Percentiles rank a stretch among this genome's conserved stretches.
Conservation (phyloP, 2,888 invertebrate species). For the Aleiodes testaceus region DNA sequence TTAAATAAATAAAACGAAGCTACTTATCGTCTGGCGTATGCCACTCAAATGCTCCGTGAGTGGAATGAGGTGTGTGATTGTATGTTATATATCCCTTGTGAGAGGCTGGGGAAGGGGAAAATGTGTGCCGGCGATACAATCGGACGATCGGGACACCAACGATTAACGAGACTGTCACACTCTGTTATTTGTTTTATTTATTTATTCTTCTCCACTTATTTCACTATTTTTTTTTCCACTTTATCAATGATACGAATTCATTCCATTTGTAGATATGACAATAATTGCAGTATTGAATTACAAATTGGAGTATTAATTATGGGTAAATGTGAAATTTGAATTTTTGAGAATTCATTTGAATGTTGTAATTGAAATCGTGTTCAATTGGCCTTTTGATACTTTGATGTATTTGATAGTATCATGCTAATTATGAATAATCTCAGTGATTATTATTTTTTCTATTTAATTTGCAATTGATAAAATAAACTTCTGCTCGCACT, state of each 20-base stretch:
- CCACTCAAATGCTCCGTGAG: slow-evolving; percentile 48
- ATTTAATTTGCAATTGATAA: too few species aligned
- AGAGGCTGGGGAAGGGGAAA: background rate
- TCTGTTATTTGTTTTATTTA: slow-evolving; percentile 33
- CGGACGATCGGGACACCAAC: slow-evolving; percentile 35
- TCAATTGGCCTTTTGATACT: too few species aligned
- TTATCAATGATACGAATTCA: slow-evolving; percentile 28
- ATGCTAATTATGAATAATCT: too few species aligned
- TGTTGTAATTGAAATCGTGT: too few species aligned
- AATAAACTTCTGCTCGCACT: too few species aligned
- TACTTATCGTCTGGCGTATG: slow-evolving; percentile 51
- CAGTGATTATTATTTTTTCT: too few species aligned
- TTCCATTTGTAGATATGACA: slow-evolving; percentile 36
- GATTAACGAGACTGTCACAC: slow-evolving; percentile 43
- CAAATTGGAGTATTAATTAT: slow-evolving; percentile 6
- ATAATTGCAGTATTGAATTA: slow-evolving; percentile 38
- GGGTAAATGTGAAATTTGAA: background rate
- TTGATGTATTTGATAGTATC: too few species aligned
- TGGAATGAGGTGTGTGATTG: slow-evolving; percentile 23
- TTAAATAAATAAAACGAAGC: slow-evolving; percentile 44
- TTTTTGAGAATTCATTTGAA: slow-evolving; percentile 10
- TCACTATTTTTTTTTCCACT: slow-evolving; percentile 7
- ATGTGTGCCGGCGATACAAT: slow-evolving; percentile 38
- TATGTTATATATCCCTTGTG: background rate
- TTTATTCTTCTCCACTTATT: slow-evolving; percentile 29